Base-by-base conservation (phyloP, 2,797 vertebrate genomes). In the Sparidentex hasta region DNA sequence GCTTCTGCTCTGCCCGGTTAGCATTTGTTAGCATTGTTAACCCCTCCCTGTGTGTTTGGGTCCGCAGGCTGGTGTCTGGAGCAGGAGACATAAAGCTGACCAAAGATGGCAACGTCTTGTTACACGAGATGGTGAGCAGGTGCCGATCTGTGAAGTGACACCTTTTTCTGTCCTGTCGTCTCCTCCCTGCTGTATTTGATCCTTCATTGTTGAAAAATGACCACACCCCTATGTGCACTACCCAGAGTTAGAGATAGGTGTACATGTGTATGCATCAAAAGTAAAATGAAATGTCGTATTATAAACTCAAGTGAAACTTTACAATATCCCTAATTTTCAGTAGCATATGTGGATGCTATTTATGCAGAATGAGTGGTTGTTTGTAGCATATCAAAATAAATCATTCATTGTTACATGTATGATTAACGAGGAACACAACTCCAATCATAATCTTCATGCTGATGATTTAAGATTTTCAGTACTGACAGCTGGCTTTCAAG, bases 51-150 rank as follows among this genome's bases (percentile, higher is more conserved):
- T 1, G 13, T 70, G 5, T 85, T 48, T 82, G 63, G 56, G 23
- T 65, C 38, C 20, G 7, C 93, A 99, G 98, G 98, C 95, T 99
- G 64, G 98, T 99, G 55, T 99, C 98, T 74, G 98, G 98, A 2
- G 93, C 98, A 12, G 98, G 98, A 71, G 98, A 99, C 88, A 99
- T 99, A 78, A 99, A 99, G 68, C 95, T 99, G 78, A 99, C 98
- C 88, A 99, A 99, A 95, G 98, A 99, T 88, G 98, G 98, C 58
- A 99, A 99, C 77, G 97, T 99, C 74, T 93, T 99, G 90, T 94
- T 99, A 87, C 98, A 99, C 58, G 98, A 99, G 84, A 99, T 99
- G 98, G 98, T 99, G 94, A 97, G 96, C 12, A 81, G 50, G 43
- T 9, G 54, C 5, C 21, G 4, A 48, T 2, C n/a, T 48, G 44